A percentile compares a stretch with the other conserved stretches of the same genome.
Conservation (phyloP, 2,888 invertebrate species). For the Pterostichus niger region DNA sequence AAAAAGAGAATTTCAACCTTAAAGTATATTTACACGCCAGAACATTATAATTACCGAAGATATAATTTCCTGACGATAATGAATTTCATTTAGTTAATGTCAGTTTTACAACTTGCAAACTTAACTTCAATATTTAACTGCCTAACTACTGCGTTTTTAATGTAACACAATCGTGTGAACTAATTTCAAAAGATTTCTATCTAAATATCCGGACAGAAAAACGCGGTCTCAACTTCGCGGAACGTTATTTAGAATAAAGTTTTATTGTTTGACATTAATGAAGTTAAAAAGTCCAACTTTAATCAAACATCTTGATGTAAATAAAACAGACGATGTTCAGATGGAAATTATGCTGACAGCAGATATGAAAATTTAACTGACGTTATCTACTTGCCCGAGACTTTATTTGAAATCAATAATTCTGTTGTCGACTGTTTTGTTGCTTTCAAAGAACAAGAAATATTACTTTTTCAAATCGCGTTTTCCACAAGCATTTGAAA, state of each 20-base stretch:
- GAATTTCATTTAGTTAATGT: constrained; percentile 58
- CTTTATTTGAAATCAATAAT: constrained; percentile 53
- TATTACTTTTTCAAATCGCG: constrained; percentile 35
- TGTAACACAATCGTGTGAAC: constrained; percentile 43
- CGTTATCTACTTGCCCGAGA: constrained; percentile 36
- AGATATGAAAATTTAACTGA: constrained; percentile 53
- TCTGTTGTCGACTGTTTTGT: constrained; percentile 40
- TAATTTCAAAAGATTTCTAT: constrained; percentile 41
- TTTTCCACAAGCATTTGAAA: constrained; percentile 25
- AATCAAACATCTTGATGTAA: constrained; percentile 53
- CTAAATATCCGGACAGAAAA: constrained; percentile 16
- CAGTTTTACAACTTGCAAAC: constrained; percentile 55
- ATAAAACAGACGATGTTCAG: constrained; percentile 36
- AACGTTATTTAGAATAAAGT: constrained; percentile 39
- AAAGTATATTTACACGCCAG: constrained; percentile 47
- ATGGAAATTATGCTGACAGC: constrained; percentile 44
- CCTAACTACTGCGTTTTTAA: constrained; percentile 46
- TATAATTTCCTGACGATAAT: constrained; percentile 56
- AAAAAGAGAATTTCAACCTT: constrained; percentile 14
- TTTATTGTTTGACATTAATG: constrained; percentile 61
- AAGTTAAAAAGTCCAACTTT: constrained; percentile 32
- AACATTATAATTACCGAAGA: constrained; percentile 49
- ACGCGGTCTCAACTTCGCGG: neutral
- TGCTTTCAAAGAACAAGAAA: constrained; percentile 1
- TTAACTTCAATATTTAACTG: constrained; percentile 50